Conservation (phyloP, 2,113 vertebrate species). For the Erpornis zantholeuca region DNA sequence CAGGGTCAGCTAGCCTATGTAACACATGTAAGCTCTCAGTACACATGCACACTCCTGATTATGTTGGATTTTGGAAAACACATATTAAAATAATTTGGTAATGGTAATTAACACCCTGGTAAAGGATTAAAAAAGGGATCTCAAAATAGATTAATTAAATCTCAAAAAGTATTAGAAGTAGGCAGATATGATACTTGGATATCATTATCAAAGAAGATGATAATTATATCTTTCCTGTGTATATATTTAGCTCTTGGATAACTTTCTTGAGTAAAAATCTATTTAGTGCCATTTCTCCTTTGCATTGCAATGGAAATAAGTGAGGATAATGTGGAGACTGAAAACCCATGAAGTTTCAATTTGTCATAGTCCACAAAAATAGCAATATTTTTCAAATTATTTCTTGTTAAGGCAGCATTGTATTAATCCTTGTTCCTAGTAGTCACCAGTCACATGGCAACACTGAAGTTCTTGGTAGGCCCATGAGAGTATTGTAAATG, state of each 20-base stretch:
- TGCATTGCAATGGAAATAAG: neutral
- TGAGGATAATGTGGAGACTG: neutral
- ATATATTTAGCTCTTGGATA: neutral
- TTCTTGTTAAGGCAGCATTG: neutral
- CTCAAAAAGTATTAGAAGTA: neutral
- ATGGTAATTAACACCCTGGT: neutral
- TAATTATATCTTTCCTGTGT: neutral
- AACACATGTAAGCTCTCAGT: neutral
- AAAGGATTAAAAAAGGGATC: neutral
- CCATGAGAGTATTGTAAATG: neutral
- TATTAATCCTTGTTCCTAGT: neutral
- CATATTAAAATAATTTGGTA: neutral
- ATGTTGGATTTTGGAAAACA: neutral
- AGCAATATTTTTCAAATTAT: neutral
- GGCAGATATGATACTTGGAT: neutral
- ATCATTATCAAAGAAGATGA: neutral
- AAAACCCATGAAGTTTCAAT: neutral
- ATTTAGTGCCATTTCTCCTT: neutral
- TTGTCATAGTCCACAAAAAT: fast-evolving
- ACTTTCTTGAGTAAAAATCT: neutral
- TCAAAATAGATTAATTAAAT: neutral
- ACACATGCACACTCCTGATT: neutral
- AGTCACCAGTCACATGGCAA: neutral
- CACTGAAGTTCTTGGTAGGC: neutral
- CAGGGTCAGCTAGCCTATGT: constrained; percentile 10